Percentiles rank a stretch among this genome's conserved stretches.
These are phyloP conservation scores for Zoanthus sociatus DNA, from an alignment of 92 coral and sea anemone species.

Conservation along the genomic window DNA sequence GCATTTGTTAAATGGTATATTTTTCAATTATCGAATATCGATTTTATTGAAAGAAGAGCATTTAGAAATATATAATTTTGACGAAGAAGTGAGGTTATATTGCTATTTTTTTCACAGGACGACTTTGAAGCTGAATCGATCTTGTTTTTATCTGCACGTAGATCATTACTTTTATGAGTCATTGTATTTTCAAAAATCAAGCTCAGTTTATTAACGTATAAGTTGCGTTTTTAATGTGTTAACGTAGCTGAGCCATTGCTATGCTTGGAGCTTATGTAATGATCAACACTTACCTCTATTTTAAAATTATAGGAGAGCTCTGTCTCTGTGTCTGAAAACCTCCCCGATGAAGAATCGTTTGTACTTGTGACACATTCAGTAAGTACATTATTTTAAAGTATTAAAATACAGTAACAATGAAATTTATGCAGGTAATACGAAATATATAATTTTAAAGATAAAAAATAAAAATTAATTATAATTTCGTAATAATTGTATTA, in stretches of 20 bases:
- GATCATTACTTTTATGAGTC: not conserved
- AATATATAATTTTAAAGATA: too few species aligned
- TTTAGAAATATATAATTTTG: not conserved
- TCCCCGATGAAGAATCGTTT: not conserved
- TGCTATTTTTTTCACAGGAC: conserved; percentile 11
- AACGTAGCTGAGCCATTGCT: not conserved
- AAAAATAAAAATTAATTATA: too few species aligned
- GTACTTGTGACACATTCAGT: conserved; percentile 3
- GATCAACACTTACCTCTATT: not conserved
- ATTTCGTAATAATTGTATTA: too few species aligned
- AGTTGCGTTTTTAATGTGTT: not conserved
- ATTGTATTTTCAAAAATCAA: not conserved
- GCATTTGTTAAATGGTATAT: not conserved
- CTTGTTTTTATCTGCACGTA: not conserved
- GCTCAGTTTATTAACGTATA: not conserved
- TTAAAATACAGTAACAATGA: not conserved
- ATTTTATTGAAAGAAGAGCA: not conserved
- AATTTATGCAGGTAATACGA: not conserved
- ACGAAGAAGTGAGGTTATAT: not conserved
- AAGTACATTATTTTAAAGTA: not conserved
- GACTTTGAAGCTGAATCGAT: not conserved
- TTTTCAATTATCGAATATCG: not conserved
- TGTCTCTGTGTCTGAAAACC: not conserved
- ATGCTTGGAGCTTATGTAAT: not conserved
- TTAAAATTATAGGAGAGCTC: conserved; percentile 2